phyloP scores from a whole-genome alignment of 2,797 vertebrate species.

The Sebastes goodei region DNA sequence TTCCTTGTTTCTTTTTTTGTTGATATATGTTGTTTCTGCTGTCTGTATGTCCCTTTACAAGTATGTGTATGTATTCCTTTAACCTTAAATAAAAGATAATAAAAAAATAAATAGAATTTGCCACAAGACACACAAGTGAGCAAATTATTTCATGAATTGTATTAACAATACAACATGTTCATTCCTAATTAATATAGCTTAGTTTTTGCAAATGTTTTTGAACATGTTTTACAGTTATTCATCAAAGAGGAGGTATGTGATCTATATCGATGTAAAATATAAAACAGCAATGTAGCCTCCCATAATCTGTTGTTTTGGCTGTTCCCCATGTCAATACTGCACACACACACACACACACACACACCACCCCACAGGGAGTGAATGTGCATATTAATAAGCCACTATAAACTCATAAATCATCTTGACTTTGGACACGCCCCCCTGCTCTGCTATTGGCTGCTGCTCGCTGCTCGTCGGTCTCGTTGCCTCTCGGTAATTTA shows the following conservation, averaged over 20 bases:
- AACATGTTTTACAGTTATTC: not conserved
- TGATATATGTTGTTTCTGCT: no score
- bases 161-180: not conserved
- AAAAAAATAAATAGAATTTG: not conserved
- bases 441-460: constrained; percentile 67
- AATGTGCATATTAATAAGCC: constrained; percentile 59
- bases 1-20: no score
- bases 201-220: not conserved
- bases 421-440: constrained; percentile 68
- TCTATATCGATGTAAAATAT: not conserved
- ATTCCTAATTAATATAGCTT: not conserved
- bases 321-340: not conserved
- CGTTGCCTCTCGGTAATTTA: constrained; percentile 63
- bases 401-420: constrained; percentile 76
- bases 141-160: not conserved
- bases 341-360: not conserved
- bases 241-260: not conserved
- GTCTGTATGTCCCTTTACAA: no score
- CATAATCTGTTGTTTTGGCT: not conserved
- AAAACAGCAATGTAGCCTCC: not conserved
- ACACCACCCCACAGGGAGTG: not conserved
- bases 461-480: constrained; percentile 15
- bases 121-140: not conserved
- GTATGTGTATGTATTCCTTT: no score
- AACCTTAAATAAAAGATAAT: no score